phyloP scores from a whole-genome alignment of 1,140 invertebrate genomes.

The Oryzaephilus surinamensis region DNA sequence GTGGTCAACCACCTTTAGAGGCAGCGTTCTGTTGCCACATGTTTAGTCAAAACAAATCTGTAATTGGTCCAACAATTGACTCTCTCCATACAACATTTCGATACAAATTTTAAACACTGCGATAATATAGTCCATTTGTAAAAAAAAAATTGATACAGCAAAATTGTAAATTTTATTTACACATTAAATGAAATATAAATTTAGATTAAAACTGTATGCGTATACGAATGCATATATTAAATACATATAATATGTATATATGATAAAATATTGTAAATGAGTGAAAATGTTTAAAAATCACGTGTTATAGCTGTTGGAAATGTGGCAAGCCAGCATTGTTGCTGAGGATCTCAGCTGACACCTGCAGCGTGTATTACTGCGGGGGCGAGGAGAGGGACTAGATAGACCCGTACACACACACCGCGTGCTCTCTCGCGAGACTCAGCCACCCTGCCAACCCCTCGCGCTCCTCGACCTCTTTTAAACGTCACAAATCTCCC shows the following conservation, averaged over 20 bases:
- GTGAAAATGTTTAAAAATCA: too few relatives aligned
- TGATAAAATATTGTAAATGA: too few relatives aligned
- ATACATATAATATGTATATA: neutral
- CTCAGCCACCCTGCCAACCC: constrained; percentile 11
- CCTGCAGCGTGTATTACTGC: constrained; percentile 31
- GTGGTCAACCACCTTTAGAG: constrained; percentile 24
- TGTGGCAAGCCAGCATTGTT: constrained; percentile 25
- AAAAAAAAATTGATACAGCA: neutral
- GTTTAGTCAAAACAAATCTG: constrained; percentile 25
- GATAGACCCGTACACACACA: too few relatives aligned
- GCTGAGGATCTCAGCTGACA: constrained; percentile 30
- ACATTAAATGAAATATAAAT: neutral
- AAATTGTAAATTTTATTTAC: neutral
- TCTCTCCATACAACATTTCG: too few relatives aligned
- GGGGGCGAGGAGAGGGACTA: constrained; percentile 20
- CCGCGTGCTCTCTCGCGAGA: constrained; percentile 23
- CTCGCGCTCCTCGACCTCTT: constrained; percentile 7
- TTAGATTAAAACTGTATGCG: neutral
- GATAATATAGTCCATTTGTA: neutral
- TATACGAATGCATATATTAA: neutral
- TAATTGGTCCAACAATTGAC: too few relatives aligned
- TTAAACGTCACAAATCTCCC: constrained; percentile 21
- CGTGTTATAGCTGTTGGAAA: too few relatives aligned
- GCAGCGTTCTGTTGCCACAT: constrained; percentile 23
- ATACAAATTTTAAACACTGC: too few relatives aligned